Percentiles rank a stretch among this genome's conserved stretches.
phyloP scores from a whole-genome alignment of 2,888 invertebrate genomes.

The Lochmaea crataegi region DNA sequence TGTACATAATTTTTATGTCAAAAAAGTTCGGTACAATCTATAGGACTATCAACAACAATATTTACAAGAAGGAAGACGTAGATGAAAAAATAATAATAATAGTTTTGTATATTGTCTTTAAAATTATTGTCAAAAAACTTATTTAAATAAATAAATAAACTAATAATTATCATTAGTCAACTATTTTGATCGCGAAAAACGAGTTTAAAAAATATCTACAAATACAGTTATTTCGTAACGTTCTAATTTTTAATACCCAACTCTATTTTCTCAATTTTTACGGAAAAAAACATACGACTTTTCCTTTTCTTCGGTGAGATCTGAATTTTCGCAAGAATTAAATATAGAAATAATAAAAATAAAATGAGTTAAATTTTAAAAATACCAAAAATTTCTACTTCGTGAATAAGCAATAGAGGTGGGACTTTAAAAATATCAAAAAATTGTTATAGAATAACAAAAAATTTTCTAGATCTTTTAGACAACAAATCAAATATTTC shows the following conservation, averaged over 20 bases:
- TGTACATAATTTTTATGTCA: background rate
- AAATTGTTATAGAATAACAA: slow-evolving; percentile 5
- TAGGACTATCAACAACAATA: no score
- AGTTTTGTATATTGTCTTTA: no score
- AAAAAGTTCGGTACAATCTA: no score
- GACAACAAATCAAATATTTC: background rate
- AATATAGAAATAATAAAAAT: no score
- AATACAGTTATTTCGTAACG: background rate
- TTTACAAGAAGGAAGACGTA: no score
- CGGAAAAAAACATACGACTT: no score
- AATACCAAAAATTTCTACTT: no score
- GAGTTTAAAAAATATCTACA: no score
- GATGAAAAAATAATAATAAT: background rate
- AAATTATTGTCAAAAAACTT: background rate
- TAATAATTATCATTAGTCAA: background rate
- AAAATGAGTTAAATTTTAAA: no score
- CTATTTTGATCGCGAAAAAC: background rate
- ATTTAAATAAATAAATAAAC: background rate
- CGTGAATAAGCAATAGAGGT: background rate
- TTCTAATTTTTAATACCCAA: background rate
- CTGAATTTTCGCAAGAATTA: no score
- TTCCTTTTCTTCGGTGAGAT: no score
- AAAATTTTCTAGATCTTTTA: slow-evolving; percentile 3
- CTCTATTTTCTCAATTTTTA: background rate
- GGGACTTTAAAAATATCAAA: background rate